A percentile compares a stretch with the other conserved stretches of the same genome.
phyloP scores from a whole-genome alignment of 2,888 invertebrate genomes.

The Chromoteleia sp. region DNA sequence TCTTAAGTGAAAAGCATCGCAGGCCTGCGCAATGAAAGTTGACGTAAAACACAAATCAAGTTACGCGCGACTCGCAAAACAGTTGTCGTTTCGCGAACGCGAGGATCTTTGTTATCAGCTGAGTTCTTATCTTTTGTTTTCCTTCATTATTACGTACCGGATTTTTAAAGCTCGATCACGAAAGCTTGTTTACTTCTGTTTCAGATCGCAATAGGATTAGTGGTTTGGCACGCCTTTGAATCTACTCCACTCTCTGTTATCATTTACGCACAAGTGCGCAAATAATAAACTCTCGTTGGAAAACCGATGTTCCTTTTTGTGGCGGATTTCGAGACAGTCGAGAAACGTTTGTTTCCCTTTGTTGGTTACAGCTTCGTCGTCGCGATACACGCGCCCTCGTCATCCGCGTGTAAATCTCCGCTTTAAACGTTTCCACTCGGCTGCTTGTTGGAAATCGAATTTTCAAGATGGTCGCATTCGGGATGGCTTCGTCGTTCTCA shows the following conservation, averaged over 20 bases:
- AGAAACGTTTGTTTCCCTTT: not conserved
- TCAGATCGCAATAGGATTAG: no score
- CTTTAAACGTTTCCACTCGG: not conserved
- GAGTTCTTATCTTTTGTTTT: not conserved
- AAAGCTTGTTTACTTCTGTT: no score
- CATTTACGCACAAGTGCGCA: not conserved
- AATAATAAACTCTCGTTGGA: constrained; percentile 25
- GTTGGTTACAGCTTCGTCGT: not conserved
- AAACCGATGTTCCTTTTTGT: not conserved
- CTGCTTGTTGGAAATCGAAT: constrained; percentile 32
- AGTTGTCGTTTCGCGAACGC: not conserved
- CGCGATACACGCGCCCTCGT: not conserved
- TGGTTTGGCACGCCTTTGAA: no score
- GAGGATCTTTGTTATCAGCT: not conserved
- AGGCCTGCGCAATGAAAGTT: not conserved
- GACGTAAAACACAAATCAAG: not conserved
- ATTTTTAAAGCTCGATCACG: no score
- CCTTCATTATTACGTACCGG: not conserved
- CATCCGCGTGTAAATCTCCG: not conserved
- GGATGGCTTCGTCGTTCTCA: not conserved
- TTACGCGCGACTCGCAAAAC: not conserved
- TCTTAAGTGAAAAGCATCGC: not conserved
- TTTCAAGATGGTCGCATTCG: constrained; percentile 48
- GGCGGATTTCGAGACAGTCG: not conserved
- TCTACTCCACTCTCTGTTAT: no score